Conservation (phyloP, 2,797 vertebrate genomes). For the Platyrinchus mystaceus region DNA sequence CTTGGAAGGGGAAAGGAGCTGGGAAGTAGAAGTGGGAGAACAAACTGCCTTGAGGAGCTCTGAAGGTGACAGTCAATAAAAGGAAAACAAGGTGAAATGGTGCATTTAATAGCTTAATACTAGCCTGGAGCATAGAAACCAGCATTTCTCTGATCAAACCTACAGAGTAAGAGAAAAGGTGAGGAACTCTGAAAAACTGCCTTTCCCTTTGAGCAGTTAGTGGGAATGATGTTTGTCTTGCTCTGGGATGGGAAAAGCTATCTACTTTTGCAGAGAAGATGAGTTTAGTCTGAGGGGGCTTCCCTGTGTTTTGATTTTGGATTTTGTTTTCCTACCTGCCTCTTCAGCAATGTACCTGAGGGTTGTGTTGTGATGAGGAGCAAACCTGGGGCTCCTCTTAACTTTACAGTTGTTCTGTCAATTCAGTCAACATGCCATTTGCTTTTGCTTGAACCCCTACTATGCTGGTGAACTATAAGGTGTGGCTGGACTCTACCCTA, state of each 20-base stretch:
- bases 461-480: not conserved
- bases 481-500: not conserved
- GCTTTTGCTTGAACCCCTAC: not conserved
- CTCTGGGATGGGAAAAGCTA: not conserved
- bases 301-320: not conserved
- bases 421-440: not conserved
- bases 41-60: not conserved
- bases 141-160: constrained; percentile 18
- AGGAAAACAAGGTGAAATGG: constrained; percentile 32
- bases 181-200: not conserved
- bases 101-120: constrained; percentile 20
- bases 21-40: not conserved
- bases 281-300: not conserved
- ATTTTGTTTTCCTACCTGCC: not conserved
- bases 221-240: not conserved
- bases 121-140: constrained; percentile 18
- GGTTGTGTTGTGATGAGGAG: not conserved
- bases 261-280: not conserved
- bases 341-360: not conserved
- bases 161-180: constrained; percentile 14
- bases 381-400: not conserved
- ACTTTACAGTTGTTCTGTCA: not conserved
- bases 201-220: not conserved
- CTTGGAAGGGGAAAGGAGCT: not conserved
- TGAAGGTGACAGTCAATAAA: not conserved